Conservation (phyloP, 2,888 invertebrate genomes). For the Tetrapedia diversipes region DNA sequence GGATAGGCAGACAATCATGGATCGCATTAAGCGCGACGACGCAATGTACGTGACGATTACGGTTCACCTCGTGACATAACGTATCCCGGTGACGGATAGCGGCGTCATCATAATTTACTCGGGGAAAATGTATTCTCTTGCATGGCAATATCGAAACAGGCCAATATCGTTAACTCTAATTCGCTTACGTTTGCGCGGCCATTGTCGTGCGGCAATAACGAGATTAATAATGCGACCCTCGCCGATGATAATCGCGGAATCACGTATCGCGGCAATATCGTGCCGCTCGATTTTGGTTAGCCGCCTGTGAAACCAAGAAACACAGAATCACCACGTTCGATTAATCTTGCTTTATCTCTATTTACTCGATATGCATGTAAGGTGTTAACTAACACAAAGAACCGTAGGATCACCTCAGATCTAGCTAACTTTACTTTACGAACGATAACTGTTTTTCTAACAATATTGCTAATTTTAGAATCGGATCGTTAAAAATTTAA, state of each 20-base stretch:
- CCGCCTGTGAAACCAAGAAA: slow-evolving; percentile 26
- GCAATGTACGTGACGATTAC: slow-evolving; percentile 52
- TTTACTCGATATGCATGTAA: too few species aligned
- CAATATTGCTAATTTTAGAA: too few species aligned
- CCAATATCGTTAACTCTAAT: slow-evolving; percentile 64
- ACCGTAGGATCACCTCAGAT: too few species aligned
- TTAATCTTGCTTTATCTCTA: neutral
- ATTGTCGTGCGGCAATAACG: slow-evolving; percentile 61
- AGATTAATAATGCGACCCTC: slow-evolving; percentile 68
- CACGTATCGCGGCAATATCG: slow-evolving; percentile 60
- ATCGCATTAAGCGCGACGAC: slow-evolving; percentile 22
- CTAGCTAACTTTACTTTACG: too few species aligned
- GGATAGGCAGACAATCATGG: slow-evolving; percentile 10
- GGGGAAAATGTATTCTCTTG: slow-evolving; percentile 50
- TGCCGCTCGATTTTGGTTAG: slow-evolving; percentile 42
- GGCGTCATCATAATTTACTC: slow-evolving; percentile 53
- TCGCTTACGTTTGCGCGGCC: slow-evolving; percentile 58
- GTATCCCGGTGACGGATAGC: slow-evolving; percentile 45
- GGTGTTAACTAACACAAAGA: too few species aligned
- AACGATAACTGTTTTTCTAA: too few species aligned
- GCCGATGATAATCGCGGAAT: slow-evolving; percentile 67
- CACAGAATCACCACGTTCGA: slow-evolving; percentile 2
- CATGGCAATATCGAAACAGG: slow-evolving; percentile 54
- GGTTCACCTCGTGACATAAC: slow-evolving; percentile 34
- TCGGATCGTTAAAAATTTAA: too few species aligned